These are phyloP conservation scores for Crepidodera aurea DNA, from an alignment of 2,888 invertebrate genomes.

Conservation along the genomic window DNA sequence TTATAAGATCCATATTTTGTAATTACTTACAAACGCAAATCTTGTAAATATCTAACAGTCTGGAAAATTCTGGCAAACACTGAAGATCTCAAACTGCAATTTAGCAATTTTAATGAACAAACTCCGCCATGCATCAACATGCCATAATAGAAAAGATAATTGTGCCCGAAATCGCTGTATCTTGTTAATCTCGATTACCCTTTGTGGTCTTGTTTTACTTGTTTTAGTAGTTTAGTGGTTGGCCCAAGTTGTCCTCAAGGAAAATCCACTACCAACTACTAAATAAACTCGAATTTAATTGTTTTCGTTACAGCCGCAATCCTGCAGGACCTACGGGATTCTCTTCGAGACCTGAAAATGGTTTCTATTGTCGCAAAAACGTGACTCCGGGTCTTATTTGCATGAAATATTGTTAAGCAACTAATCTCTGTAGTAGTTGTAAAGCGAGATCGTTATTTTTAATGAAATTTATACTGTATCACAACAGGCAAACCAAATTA, in stretches of 20 bases:
- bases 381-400: not conserved
- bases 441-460: too few relatives aligned
- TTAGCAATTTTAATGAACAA: slow-evolving; percentile 23
- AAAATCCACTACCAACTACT: slow-evolving; percentile 11
- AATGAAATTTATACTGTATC: too few relatives aligned
- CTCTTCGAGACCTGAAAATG: not conserved
- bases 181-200: slow-evolving; percentile 33
- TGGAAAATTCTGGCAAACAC: too few relatives aligned
- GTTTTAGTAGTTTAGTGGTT: slow-evolving; percentile 30
- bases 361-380: slow-evolving; percentile 11
- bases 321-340: not conserved
- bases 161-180: slow-evolving; percentile 19
- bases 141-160: slow-evolving; percentile 26
- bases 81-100: slow-evolving; percentile 1
- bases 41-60: too few relatives aligned
- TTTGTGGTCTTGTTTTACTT: slow-evolving; percentile 27
- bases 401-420: slow-evolving; percentile 2
- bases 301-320: slow-evolving; percentile 4
- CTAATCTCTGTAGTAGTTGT: not conserved
- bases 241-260: slow-evolving; percentile 23
- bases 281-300: slow-evolving; percentile 28
- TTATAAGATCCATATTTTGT: too few relatives aligned
- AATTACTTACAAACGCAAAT: too few relatives aligned
- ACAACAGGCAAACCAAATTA: too few relatives aligned
- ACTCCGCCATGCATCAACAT: slow-evolving; percentile 11